Evolutionary conservation across 2,113 vertebrate genomes (phyloP), one percentile per base, ranked within the genome.

Genomic region (Corythoichthys intestinalis): DNA sequence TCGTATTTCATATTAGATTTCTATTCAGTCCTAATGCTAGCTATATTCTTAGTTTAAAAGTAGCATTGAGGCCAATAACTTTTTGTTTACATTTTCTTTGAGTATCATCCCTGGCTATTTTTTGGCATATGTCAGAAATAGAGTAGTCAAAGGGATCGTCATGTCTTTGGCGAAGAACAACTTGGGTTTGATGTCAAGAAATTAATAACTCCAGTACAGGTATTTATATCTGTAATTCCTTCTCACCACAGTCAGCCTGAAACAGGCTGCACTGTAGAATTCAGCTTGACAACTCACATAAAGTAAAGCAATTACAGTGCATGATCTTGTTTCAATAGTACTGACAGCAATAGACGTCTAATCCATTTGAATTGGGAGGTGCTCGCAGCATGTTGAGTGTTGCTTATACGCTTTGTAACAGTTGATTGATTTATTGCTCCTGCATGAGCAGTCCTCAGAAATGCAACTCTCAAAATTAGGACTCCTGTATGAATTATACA

Each of bases 161-260:
- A 66, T 73, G 65, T 79, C 69, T 88, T 77, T 87, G 80, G 82
- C 81, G 83, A 73, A 80, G 73, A 85, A 87, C 74, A 81, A 75
- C 86, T 65, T 62, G 73, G 87, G 59, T 83, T 88, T 86, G 78
- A 70, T 86, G 78, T 83, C 81, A 20, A 78, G 83, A 80, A 85
- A 85, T 87, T 15, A 88, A 81, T 88, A 85, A 87, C 83, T 61
- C 50, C 64, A 64, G 80, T 88, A 28, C 20, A 28, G 20, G 20
- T 28, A 88, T 89, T 87, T 84, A 83, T 86, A 89, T 85, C 81
- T 54, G 0, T 60, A 66, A 54, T 65, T 54, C 64, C 52, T 48
- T 69, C 67, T 63, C 46, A 62, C 59, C 48, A 0, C 13, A n/a
- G 37, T 59, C 68, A 66, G 63, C 63, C 61, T 66, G 65, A 15